Base-by-base conservation (phyloP, 2,888 invertebrate species). In the Lamellibrachia columna region DNA sequence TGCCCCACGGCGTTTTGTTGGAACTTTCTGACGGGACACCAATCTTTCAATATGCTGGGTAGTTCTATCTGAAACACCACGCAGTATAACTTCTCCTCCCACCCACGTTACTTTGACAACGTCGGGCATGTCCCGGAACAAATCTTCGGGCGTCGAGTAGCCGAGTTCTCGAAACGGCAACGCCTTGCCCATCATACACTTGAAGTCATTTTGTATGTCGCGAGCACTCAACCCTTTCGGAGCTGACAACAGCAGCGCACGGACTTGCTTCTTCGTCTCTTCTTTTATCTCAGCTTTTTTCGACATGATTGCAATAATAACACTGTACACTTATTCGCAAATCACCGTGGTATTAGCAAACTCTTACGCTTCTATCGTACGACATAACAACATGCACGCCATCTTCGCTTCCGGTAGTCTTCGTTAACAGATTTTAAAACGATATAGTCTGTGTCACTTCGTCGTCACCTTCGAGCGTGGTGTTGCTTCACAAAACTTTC, bases 171-270 rank as follows among this genome's bases (percentile, higher is more conserved):
- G 94, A 90, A 92, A 95, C 0, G 95, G 95, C 1, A 96, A 92
- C 1, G 93, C 94, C n/a, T 92, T 92, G 8, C 95, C 95, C 75
- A 95, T 94, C 90, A 95, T 95, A 7, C 93, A 93, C 55, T 94
- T 93, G 92, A 94, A 95, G 93, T 96, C 96, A 75, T 93, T 93
- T 75, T 93, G 93, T 7, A 96, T 90, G 93, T 96, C 95, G 22
- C 93, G 75, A 0, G 95, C 92, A 7, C 95, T 95, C 75, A 95
- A 92, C 9, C 95, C 95, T 28, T 94, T 94, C 15, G 95, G 95
- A 15, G 95, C 94, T 1, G 95, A 95, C 1, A 95, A 92, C 3
- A 96, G 93, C 53, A 95, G 92, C 9, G 95, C 94, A 11, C 95
- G 94, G 4, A 96, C 94, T 91, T 95, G 93, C 92, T 95, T 95